A percentile compares a stretch with the other conserved stretches of the same genome.
Evolutionary conservation across 2,888 invertebrate species (phyloP).

Genomic region (Andrena camellia): DNA sequence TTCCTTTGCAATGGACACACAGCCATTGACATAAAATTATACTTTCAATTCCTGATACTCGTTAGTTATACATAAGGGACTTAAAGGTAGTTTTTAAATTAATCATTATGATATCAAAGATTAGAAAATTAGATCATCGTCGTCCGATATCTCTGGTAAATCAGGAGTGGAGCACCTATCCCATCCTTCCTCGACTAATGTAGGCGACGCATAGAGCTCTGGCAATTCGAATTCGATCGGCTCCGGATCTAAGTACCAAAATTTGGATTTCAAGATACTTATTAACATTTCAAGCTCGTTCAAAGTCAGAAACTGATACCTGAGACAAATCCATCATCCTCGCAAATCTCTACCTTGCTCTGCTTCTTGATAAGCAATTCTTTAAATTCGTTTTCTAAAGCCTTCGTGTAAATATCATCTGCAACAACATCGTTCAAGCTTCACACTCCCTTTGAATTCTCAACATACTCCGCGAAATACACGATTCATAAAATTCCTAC

Average conservation of each 20-base stretch:
- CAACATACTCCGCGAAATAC: background rate
- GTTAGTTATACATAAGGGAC: background rate
- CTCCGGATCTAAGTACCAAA: constrained; percentile 47
- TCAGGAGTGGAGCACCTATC: constrained; percentile 15
- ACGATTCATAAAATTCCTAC: constrained; percentile 15
- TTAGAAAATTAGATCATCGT: constrained; percentile 34
- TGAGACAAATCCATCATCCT: constrained; percentile 71
- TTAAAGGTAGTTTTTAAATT: constrained; percentile 11
- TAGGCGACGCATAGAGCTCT: background rate
- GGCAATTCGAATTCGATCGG: constrained; percentile 38
- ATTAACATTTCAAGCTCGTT: background rate
- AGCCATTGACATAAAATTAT: constrained; percentile 7
- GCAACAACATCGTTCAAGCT: constrained; percentile 9
- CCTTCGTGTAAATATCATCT: constrained; percentile 55
- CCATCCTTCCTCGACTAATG: background rate
- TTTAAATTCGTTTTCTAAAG: constrained; percentile 58
- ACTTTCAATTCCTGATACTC: constrained; percentile 1
- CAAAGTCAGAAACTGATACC: constrained; percentile 57
- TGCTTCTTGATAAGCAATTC: constrained; percentile 35
- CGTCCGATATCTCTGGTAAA: constrained; percentile 64
- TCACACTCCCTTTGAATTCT: background rate
- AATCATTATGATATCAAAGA: background rate
- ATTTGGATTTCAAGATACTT: background rate
- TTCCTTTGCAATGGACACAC: constrained; percentile 8
- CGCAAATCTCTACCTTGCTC: constrained; percentile 30